phyloP scores from a whole-genome alignment of 2,113 vertebrate species.

The Capreolus pygargus region DNA sequence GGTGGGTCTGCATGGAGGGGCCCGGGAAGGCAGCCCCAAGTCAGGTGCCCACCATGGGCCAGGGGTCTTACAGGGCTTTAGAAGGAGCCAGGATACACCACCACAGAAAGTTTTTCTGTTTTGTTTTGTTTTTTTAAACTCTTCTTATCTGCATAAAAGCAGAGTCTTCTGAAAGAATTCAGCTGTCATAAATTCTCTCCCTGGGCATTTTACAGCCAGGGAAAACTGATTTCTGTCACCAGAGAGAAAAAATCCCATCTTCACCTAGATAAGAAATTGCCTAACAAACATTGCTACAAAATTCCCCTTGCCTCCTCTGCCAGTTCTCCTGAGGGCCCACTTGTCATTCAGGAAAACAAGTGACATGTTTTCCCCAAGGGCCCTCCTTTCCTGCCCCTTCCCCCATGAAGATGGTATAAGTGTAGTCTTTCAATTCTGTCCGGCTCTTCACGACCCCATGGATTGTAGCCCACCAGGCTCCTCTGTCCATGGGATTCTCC shows the following conservation, averaged over 20 bases:
- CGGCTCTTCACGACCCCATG: not conserved
- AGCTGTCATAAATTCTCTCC: not conserved
- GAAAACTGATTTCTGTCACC: not conserved
- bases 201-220: not conserved
- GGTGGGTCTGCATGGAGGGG: not conserved
- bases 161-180: not conserved
- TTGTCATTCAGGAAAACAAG: not conserved
- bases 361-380: not conserved
- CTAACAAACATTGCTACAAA: not conserved
- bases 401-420: not conserved
- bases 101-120: not conserved
- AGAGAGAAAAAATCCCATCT: not conserved
- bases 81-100: not conserved
- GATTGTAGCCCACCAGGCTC: not conserved
- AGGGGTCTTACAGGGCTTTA: not conserved
- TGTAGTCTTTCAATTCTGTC: not conserved
- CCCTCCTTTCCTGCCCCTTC: no score
- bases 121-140: not conserved
- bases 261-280: not conserved
- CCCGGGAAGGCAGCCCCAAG: not conserved
- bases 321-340: not conserved
- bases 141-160: not conserved
- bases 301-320: not conserved
- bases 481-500: not conserved
- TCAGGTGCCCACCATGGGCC: fast-evolving